Evolutionary conservation across 2,888 invertebrate species (phyloP).

Genomic region (Hydrotaea cyrtoneurina): DNA sequence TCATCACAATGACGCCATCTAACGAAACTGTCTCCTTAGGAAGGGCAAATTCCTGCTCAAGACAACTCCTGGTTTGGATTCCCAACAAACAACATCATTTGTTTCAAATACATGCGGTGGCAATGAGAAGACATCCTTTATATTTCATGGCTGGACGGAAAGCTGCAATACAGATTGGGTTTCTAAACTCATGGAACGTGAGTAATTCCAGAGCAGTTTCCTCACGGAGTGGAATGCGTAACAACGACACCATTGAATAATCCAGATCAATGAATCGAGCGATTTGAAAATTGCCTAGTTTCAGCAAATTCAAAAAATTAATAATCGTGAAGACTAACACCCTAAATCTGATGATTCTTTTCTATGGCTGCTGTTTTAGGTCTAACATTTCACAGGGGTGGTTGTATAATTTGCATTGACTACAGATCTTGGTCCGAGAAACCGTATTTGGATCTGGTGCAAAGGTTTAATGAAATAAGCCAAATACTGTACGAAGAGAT

Average conservation of each 20-base stretch:
- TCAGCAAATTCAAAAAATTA: too few relatives aligned
- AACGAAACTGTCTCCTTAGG: constrained; percentile 32
- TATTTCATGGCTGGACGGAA: constrained; percentile 79
- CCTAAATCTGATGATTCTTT: too few relatives aligned
- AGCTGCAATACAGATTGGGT: constrained; percentile 77
- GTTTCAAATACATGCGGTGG: constrained; percentile 48
- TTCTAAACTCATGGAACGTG: constrained; percentile 74
- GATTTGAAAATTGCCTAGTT: too few relatives aligned
- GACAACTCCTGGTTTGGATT: constrained; percentile 4
- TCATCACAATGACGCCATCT: too few relatives aligned
- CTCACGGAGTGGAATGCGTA: too few relatives aligned
- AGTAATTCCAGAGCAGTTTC: too few relatives aligned
- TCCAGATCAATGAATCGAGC: too few relatives aligned
- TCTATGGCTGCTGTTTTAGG: constrained; percentile 69
- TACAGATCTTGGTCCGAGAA: constrained; percentile 75
- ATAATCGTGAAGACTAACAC: too few relatives aligned
- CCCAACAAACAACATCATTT: not conserved
- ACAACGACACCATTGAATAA: too few relatives aligned
- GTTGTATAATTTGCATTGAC: constrained; percentile 79
- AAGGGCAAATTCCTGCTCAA: constrained; percentile 56
- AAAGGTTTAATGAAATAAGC: constrained; percentile 74
- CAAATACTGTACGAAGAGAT: constrained; percentile 73
- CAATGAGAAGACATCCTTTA: constrained; percentile 76
- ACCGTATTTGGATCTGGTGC: constrained; percentile 76
- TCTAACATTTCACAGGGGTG: constrained; percentile 76